A percentile compares a stretch with the other conserved stretches of the same genome.
Evolutionary conservation across 2,888 invertebrate species (phyloP).

Genomic region (Anarsia innoxiella): DNA sequence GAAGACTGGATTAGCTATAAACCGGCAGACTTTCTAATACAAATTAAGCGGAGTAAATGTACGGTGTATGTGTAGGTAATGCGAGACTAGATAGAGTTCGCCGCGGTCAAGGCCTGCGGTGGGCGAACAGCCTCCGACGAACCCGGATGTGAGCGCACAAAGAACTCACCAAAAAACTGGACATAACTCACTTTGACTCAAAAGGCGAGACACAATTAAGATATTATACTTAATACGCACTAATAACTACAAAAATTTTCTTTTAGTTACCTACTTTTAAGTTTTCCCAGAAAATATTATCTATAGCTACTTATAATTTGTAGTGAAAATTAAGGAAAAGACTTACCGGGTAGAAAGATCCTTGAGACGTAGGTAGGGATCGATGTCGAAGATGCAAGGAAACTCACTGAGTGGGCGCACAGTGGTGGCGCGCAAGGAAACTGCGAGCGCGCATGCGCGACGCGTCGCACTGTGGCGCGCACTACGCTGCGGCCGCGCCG

Average conservation of each 20-base stretch:
- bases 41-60: conserved; percentile 2
- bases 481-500: conserved; percentile 30
- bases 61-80: conserved; percentile 12
- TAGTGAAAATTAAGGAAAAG: no score
- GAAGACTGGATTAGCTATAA: conserved; percentile 1
- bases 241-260: neutral
- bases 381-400: no score
- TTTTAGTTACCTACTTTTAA: no score
- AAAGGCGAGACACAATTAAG: neutral
- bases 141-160: conserved; percentile 54
- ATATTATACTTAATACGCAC: no score
- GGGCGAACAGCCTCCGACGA: conserved; percentile 50
- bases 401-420: no score
- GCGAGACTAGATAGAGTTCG: conserved; percentile 40
- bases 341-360: no score
- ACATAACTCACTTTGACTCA: conserved; percentile 5
- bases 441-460: conserved; percentile 43
- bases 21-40: conserved; percentile 7
- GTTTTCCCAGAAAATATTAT: no score
- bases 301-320: no score
- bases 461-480: conserved; percentile 47
- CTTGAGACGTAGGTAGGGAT: no score
- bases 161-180: conserved; percentile 23
- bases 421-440: conserved; percentile 32
- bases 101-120: conserved; percentile 66